Percentiles rank a stretch among this genome's conserved stretches.
These are phyloP conservation scores for Gibbula magus DNA, from an alignment of 2,888 invertebrate species.

Conservation along the genomic window DNA sequence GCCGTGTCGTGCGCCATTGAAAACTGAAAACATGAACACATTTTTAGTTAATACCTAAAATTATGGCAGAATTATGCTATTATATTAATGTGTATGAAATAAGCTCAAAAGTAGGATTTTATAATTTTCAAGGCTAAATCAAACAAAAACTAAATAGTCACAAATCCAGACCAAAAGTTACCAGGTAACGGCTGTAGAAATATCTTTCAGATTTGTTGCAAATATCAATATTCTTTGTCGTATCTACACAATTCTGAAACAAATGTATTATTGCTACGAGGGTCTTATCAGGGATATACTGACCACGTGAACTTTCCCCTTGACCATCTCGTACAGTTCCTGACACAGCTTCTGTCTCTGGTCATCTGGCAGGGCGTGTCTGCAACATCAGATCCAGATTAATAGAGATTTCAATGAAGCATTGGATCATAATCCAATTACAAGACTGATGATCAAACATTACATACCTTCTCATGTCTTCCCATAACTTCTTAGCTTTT, in stretches of 20 bases:
- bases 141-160: too few species aligned
- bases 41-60: too few species aligned
- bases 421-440: neutral
- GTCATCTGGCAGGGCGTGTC: conserved; percentile 57
- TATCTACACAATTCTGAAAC: too few species aligned
- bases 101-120: too few species aligned
- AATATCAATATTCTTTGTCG: too few species aligned
- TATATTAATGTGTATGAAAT: too few species aligned
- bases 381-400: conserved; percentile 35
- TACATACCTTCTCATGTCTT: conserved; percentile 66
- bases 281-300: neutral
- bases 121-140: too few species aligned
- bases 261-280: too few species aligned
- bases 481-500: conserved; percentile 69
- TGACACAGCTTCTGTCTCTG: conserved; percentile 72
- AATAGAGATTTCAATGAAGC: neutral
- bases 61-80: too few species aligned
- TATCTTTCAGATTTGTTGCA: too few species aligned
- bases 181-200: too few species aligned
- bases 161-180: too few species aligned
- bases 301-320: conserved; percentile 75
- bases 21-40: conserved; percentile 77
- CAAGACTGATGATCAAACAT: neutral
- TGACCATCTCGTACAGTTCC: conserved; percentile 70
- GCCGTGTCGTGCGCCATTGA: conserved; percentile 90